phyloP scores from a whole-genome alignment of 2,113 vertebrate genomes.

The Pyxicephalus adspersus region DNA sequence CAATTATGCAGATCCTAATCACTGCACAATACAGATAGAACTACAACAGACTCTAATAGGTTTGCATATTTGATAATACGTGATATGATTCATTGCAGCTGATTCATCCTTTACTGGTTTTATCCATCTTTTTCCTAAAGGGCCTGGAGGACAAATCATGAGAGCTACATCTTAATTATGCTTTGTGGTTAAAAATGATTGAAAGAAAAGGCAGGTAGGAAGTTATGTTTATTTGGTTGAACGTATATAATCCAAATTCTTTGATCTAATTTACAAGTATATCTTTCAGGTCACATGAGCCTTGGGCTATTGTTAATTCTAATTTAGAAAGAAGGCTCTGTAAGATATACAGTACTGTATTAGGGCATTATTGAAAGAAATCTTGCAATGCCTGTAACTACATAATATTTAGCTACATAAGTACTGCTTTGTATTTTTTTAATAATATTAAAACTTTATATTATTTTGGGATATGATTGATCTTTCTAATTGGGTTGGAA shows the following conservation, averaged over 20 bases:
- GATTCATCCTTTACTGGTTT: conserved; percentile 21
- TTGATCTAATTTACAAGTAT: conserved; percentile 5
- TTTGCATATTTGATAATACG: conserved; percentile 44
- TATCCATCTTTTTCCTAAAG: conserved; percentile 7
- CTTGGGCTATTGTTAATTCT: neutral
- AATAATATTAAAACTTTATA: too few species aligned
- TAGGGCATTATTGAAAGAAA: neutral
- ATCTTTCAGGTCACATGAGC: neutral
- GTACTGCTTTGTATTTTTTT: too few species aligned
- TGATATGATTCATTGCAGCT: conserved; percentile 33
- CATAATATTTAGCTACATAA: too few species aligned
- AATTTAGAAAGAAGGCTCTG: neutral
- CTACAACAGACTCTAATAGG: conserved; percentile 29
- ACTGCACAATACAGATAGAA: conserved; percentile 35
- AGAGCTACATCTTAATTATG: conserved; percentile 20
- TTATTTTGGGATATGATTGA: too few species aligned
- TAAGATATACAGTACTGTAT: neutral
- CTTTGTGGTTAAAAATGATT: conserved; percentile 10
- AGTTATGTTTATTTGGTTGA: neutral
- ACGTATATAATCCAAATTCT: neutral
- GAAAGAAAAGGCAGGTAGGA: neutral
- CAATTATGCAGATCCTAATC: conserved; percentile 46
- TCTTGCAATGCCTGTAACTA: neutral
- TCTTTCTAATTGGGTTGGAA: too few species aligned
- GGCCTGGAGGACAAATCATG: conserved; percentile 24